A percentile compares a stretch with the other conserved stretches of the same genome.
Conservation (phyloP, 2,113 vertebrate species). For the Tyto alba region DNA sequence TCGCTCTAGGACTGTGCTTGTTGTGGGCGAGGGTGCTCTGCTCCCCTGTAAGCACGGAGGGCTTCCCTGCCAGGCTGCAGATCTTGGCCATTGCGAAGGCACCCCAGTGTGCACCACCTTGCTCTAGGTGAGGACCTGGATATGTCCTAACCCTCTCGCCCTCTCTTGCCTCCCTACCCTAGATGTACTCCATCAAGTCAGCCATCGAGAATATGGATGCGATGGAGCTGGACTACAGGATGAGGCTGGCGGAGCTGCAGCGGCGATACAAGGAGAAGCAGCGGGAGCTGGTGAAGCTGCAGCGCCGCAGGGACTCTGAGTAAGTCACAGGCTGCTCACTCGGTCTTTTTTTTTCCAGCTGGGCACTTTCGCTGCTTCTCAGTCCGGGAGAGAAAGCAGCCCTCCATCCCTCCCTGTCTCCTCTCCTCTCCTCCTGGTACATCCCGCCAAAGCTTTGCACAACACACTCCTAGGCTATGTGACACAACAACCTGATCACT, state of each 20-base stretch:
- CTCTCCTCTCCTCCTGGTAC: background rate
- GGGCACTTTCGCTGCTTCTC: background rate
- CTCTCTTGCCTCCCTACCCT: background rate
- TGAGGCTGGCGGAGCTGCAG: conserved; percentile 92
- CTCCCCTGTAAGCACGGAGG: background rate
- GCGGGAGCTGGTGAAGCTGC: conserved; percentile 89
- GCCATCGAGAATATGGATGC: conserved; percentile 88
- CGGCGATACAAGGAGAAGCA: conserved; percentile 93
- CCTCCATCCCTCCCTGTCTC: background rate
- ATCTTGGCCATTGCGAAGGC: background rate
- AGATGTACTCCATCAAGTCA: conserved; percentile 89
- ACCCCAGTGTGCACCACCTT: background rate
- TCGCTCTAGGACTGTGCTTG: background rate
- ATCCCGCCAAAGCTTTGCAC: conserved; percentile 29
- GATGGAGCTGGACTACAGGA: conserved; percentile 90
- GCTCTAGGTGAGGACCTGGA: background rate
- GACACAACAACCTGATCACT: background rate
- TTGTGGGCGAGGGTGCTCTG: background rate
- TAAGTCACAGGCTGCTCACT: conserved; percentile 69
- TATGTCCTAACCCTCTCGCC: background rate
- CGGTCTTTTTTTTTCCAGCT: background rate
- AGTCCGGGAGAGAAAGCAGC: background rate
- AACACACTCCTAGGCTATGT: conserved; percentile 41
- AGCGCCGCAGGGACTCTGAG: conserved; percentile 88
- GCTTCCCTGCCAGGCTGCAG: background rate